Base-by-base conservation (phyloP, 2,888 invertebrate genomes). In the Synanthedon myopaeformis region DNA sequence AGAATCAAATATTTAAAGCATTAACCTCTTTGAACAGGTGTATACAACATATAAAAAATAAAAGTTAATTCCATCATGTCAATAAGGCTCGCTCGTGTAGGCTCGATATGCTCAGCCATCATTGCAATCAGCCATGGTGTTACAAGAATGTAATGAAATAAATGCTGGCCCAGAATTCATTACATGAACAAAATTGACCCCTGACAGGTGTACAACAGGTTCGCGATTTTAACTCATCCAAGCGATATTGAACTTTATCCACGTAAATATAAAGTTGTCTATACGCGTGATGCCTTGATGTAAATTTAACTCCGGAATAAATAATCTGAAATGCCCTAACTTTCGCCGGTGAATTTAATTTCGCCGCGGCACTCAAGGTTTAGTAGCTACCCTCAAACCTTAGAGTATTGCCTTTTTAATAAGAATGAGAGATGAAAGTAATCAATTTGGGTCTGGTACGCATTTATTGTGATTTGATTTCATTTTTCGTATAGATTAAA, bases 261-360 rank as follows among this genome's bases (percentile, higher is more conserved):
- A 13, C 4, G 56, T 14, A 45, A 35, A 35, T 35, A 45, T 45
- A 45, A 45, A n/a, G 45, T n/a, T 14, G 13, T 11, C 45, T 14
- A 14, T 45, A 8, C 8, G 11, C 14, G 45, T 14, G 14, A 45
- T n/a, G n/a, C 12, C 13, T 45, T n/a, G 45, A 14, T 45, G 45
- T 45, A 65, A 69, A 66, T 67, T 62, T 59, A 61, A 65, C 64
- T 60, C 63, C 61, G 65, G 65, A 68, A 74, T 76, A 75, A 74
- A 72, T 74, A 74, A 74, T 71, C 65, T 66, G 61, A 67, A 74
- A 45, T 45, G 45, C 45, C 14, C 45, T 45, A 45, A 63, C 65
- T 61, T 64, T 35, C 64, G 59, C 66, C 60, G 56, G 63, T 55
- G 62, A 70, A 71, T 72, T 70, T 68, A 71, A 73, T 73, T 72